A percentile compares a stretch with the other conserved stretches of the same genome.
These are phyloP conservation scores for Chloroceryle inda DNA, from an alignment of 2,797 vertebrate genomes.

Conservation along the genomic window DNA sequence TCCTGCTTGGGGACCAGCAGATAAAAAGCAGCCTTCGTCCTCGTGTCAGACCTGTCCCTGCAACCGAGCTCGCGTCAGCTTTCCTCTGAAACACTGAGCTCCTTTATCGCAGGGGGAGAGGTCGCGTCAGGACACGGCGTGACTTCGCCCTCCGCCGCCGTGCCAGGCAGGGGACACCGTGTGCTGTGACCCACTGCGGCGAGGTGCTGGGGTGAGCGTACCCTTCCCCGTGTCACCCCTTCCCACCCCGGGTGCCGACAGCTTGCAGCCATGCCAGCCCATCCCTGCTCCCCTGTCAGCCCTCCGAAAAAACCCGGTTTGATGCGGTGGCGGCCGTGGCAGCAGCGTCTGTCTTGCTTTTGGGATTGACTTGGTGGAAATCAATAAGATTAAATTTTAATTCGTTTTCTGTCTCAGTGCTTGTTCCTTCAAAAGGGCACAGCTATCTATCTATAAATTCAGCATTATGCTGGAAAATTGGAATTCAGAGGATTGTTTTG, in stretches of 20 bases:
- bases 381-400: slow-evolving; percentile 79
- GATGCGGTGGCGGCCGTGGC: slow-evolving; percentile 26
- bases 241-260: accelerated
- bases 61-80: background rate
- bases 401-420: slow-evolving; percentile 65
- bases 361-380: slow-evolving; percentile 68
- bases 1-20: background rate
- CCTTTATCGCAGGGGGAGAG: background rate
- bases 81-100: background rate
- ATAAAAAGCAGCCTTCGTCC: background rate
- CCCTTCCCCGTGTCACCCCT: accelerated
- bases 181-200: background rate
- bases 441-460: slow-evolving; percentile 60
- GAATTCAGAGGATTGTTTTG: slow-evolving; percentile 54
- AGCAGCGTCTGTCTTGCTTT: slow-evolving; percentile 7
- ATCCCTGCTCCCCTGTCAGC: background rate
- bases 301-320: background rate
- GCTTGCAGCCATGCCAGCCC: accelerated
- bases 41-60: background rate
- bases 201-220: background rate
- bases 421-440: slow-evolving; percentile 72
- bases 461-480: slow-evolving; percentile 51
- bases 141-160: background rate
- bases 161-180: background rate
- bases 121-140: slow-evolving; percentile 8